A percentile compares a stretch with the other conserved stretches of the same genome.
These are phyloP conservation scores for Dromiciops gliroides DNA, from an alignment of 2,113 vertebrate genomes.

Conservation along the genomic window DNA sequence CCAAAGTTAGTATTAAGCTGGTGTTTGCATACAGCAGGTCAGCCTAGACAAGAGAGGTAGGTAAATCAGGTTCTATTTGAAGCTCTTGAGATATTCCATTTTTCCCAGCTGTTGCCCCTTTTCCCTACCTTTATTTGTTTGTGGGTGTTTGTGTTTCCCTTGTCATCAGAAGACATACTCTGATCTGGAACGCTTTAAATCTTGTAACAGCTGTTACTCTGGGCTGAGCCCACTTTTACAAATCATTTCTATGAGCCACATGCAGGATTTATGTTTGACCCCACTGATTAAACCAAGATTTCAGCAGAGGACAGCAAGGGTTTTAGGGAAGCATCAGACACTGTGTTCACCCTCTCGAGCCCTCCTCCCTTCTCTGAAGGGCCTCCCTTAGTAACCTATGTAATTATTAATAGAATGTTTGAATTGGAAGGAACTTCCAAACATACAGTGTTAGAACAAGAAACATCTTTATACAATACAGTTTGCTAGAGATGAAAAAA, in stretches of 20 bases:
- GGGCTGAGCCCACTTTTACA: neutral
- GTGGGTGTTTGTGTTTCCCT: neutral
- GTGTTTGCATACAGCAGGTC: neutral
- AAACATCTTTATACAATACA: neutral
- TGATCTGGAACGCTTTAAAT: neutral
- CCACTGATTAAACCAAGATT: neutral
- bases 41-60: neutral
- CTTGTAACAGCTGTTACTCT: neutral
- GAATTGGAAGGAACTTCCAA: neutral
- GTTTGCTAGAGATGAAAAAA: neutral
- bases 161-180: neutral
- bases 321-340: neutral
- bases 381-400: neutral
- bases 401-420: neutral
- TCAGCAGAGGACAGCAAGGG: neutral
- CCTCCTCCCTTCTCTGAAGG: neutral
- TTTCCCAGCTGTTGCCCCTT: neutral
- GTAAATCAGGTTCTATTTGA: neutral
- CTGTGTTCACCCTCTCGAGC: neutral
- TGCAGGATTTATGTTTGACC: neutral
- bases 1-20: neutral
- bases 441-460: neutral
- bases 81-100: neutral
- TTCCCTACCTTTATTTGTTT: neutral
- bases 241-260: neutral